phyloP scores from a whole-genome alignment of 1,140 invertebrate genomes.

The Coboldia fuscipes region DNA sequence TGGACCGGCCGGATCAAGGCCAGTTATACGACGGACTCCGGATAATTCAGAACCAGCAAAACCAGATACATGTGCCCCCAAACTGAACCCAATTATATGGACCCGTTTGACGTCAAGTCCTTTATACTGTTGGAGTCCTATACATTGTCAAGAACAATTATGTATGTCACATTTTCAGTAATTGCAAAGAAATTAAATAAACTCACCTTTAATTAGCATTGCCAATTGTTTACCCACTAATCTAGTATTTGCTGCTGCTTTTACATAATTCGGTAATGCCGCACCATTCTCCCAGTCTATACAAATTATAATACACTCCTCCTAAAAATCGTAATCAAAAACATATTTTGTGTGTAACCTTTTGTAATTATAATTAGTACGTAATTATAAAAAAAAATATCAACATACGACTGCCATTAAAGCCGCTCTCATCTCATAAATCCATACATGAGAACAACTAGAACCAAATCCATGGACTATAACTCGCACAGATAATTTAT shows the following conservation, averaged over 20 bases:
- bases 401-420: conserved; percentile 63
- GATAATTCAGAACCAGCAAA: conserved; percentile 72
- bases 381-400: background rate
- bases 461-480: conserved; percentile 90
- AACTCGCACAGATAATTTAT: conserved; percentile 50
- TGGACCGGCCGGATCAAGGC: conserved; percentile 75
- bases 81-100: conserved; percentile 79
- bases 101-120: conserved; percentile 28
- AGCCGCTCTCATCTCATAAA: conserved; percentile 77
- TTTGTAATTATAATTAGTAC: background rate
- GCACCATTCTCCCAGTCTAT: conserved; percentile 90
- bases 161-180: background rate
- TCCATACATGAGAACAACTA: conserved; percentile 74
- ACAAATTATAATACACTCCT: conserved; percentile 73
- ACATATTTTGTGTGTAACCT: background rate
- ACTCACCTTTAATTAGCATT: conserved; percentile 33
- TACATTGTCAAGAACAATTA: background rate
- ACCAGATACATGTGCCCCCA: conserved; percentile 82
- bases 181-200: background rate
- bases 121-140: conserved; percentile 15
- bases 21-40: conserved; percentile 70
- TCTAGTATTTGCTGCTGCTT: conserved; percentile 80
- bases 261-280: conserved; percentile 75
- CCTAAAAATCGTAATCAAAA: conserved; percentile 27
- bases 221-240: conserved; percentile 79